phyloP scores from a whole-genome alignment of 2,797 vertebrate genomes.

The Pseudotriccus pelzelni region DNA sequence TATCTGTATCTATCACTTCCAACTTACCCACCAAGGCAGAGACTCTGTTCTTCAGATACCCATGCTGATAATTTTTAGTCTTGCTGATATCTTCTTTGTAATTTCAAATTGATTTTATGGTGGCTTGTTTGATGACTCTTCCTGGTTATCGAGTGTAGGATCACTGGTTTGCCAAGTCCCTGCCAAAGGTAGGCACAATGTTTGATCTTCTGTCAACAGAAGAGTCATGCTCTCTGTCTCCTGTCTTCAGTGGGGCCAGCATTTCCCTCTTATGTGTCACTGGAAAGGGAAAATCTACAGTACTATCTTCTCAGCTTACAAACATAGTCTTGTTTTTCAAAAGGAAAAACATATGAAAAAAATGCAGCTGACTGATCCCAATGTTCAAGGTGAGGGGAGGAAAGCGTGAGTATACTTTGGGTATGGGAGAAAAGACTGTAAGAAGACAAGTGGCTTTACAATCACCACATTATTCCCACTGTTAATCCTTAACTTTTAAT shows the following conservation, averaged over 20 bases:
- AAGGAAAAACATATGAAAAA: not conserved
- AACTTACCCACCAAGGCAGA: not conserved
- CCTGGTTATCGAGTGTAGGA: not conserved
- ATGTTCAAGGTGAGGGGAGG: not conserved
- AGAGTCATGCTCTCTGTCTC: not conserved
- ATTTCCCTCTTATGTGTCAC: not conserved
- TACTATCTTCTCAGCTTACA: not conserved
- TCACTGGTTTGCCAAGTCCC: not conserved
- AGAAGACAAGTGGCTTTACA: not conserved
- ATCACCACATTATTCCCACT: not conserved
- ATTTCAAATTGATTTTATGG: not conserved
- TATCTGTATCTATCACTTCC: not conserved
- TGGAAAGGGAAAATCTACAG: not conserved
- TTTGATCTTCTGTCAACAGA: not conserved
- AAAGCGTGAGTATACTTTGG: not conserved
- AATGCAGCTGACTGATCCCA: not conserved
- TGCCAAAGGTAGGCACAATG: not conserved
- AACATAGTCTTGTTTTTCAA: not conserved
- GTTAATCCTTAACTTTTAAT: not conserved
- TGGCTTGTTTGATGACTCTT: accelerated
- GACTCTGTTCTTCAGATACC: not conserved
- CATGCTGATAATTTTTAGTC: not conserved
- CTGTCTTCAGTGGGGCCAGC: not conserved
- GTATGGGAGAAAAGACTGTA: not conserved
- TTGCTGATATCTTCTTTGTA: not conserved